phyloP scores from a whole-genome alignment of 1,140 invertebrate species.

The Drosophila varians region DNA sequence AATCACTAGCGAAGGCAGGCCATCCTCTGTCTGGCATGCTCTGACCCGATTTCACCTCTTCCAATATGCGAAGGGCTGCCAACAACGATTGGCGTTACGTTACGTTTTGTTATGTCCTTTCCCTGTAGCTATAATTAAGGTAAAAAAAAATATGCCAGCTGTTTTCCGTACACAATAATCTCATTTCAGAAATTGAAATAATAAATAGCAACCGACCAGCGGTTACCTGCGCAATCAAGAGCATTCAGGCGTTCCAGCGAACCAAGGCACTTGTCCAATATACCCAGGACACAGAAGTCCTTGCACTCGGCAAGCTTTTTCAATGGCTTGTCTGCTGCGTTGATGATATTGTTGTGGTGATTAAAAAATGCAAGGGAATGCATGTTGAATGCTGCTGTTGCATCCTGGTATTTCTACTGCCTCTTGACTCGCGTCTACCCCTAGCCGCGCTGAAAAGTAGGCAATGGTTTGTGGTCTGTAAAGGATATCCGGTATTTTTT shows the following conservation, averaged over 20 bases:
- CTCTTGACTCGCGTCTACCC: conserved; percentile 1
- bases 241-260: not conserved
- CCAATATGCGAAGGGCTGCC: conserved; percentile 10
- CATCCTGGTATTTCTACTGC: conserved; percentile 4
- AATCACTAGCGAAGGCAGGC: conserved; percentile 28
- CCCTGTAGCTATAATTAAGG: conserved; percentile 67
- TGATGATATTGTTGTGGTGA: conserved; percentile 57
- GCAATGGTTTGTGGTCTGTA: not conserved
- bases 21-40: conserved; percentile 10
- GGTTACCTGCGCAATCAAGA: conserved; percentile 5
- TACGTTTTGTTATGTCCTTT: conserved; percentile 22
- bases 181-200: conserved; percentile 18
- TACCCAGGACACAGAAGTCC: not conserved
- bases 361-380: conserved; percentile 44
- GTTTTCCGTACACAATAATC: conserved; percentile 36
- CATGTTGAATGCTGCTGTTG: conserved; percentile 3
- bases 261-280: not conserved
- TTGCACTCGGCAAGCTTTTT: conserved; percentile 4
- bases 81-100: not conserved
- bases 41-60: conserved; percentile 14
- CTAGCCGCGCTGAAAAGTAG: conserved; percentile 21
- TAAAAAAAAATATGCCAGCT: conserved; percentile 31
- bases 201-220: conserved; percentile 6
- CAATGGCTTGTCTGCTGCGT: conserved; percentile 20
- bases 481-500: not conserved